These are phyloP conservation scores for Danio aesculapii DNA, from an alignment of 2,797 vertebrate genomes.

Conservation along the genomic window DNA sequence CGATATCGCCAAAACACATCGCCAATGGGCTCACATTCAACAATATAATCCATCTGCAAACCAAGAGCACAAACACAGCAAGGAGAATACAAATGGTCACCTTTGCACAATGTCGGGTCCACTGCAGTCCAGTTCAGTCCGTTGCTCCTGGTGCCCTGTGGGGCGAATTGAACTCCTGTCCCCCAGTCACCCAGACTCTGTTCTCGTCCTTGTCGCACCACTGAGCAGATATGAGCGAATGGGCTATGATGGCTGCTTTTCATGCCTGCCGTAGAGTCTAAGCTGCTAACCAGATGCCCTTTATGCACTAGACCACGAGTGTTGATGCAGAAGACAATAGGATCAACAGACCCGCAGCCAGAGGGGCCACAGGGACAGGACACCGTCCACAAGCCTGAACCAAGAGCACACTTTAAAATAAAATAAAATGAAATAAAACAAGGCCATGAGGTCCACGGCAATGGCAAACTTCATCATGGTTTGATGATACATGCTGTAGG, in stretches of 20 bases:
- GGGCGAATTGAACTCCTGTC: constrained; percentile 89
- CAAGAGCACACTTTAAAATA: constrained; percentile 23
- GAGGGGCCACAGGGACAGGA: constrained; percentile 52
- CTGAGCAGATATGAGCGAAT: constrained; percentile 98
- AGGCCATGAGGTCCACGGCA: not conserved
- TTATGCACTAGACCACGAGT: constrained; percentile 91
- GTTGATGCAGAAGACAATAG: constrained; percentile 91
- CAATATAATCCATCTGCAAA: not conserved
- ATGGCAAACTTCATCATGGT: constrained; percentile 3
- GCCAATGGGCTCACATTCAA: not conserved
- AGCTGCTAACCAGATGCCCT: constrained; percentile 96
- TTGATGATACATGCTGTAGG: not conserved
- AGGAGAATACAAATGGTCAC: constrained; percentile 82
- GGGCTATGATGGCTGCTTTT: constrained; percentile 95
- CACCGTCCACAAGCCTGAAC: constrained; percentile 29
- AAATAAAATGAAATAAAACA: constrained; percentile 19
- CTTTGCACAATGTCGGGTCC: constrained; percentile 90
- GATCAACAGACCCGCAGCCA: constrained; percentile 78
- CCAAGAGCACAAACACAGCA: constrained; percentile 58
- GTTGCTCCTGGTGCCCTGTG: constrained; percentile 85
- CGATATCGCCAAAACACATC: constrained; percentile 11
- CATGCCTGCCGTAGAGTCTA: constrained; percentile 71
- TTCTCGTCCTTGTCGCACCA: constrained; percentile 92
- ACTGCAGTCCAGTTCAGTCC: constrained; percentile 82
- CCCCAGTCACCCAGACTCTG: constrained; percentile 91